Conservation (phyloP, 2,113 vertebrate species). For the Apteryx owenii region DNA sequence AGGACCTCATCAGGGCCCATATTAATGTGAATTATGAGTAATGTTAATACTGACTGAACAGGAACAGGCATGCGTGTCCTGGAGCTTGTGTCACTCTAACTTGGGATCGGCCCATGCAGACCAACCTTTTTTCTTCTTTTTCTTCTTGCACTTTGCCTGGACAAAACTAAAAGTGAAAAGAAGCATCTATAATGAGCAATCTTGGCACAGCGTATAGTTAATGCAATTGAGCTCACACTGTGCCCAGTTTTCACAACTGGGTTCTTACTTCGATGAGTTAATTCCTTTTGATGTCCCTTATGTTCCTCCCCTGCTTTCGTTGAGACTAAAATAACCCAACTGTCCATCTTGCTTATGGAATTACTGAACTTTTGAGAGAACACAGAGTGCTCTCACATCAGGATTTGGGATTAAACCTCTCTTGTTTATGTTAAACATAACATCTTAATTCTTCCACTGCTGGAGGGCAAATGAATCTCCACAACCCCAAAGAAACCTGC, state of each 20-base stretch:
- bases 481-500: conserved; percentile 18
- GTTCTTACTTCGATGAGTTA: conserved; percentile 26
- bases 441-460: conserved; percentile 60
- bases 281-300: conserved; percentile 50
- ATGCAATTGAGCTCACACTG: conserved; percentile 29
- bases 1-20: background rate
- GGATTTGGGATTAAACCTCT: conserved; percentile 66
- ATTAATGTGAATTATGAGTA: background rate
- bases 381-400: conserved; percentile 61
- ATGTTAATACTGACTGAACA: background rate
- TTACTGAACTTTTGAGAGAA: conserved; percentile 63
- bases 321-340: conserved; percentile 54
- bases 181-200: background rate
- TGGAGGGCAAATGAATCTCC: conserved; percentile 51
- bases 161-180: background rate
- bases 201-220: background rate
- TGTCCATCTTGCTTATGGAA: conserved; percentile 69
- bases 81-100: background rate
- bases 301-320: background rate
- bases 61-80: background rate
- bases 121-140: background rate
- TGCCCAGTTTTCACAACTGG: conserved; percentile 37
- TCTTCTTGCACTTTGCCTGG: background rate
- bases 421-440: conserved; percentile 62
- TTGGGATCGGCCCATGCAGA: background rate